Percentiles rank a stretch among this genome's conserved stretches.
These are phyloP conservation scores for Engystomops pustulosus DNA, from an alignment of 2,113 vertebrate genomes.

Conservation along the genomic window DNA sequence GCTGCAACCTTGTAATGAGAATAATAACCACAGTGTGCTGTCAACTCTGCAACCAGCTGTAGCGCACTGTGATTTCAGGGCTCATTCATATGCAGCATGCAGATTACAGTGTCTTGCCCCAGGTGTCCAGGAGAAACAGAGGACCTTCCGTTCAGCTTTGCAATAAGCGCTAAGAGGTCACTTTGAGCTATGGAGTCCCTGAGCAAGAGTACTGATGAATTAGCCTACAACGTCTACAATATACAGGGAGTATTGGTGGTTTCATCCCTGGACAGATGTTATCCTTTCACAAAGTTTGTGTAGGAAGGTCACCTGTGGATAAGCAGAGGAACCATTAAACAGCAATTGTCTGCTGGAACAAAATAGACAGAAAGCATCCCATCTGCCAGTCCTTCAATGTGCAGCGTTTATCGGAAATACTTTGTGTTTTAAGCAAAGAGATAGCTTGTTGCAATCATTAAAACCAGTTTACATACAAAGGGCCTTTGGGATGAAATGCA, in stretches of 20 bases:
- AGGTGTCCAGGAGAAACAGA: conserved; percentile 18
- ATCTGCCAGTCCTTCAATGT: conserved; percentile 44
- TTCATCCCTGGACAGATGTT: conserved; percentile 45
- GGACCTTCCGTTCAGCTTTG: neutral
- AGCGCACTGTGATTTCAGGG: neutral
- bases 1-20: neutral
- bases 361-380: conserved; percentile 36
- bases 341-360: conserved; percentile 48
- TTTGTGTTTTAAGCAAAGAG: neutral
- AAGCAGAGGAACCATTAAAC: conserved; percentile 41
- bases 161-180: conserved; percentile 30
- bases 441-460: conserved; percentile 7
- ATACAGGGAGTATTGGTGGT: neutral
- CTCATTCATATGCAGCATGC: conserved; percentile 45
- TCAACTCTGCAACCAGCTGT: neutral
- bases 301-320: conserved; percentile 55
- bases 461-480: conserved; percentile 3
- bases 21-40: neutral
- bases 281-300: conserved; percentile 44
- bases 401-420: conserved; percentile 14
- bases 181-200: neutral
- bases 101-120: neutral
- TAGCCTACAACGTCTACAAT: conserved; percentile 36
- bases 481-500: conserved; percentile 16
- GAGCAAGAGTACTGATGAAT: neutral